Conservation (phyloP, 2,888 invertebrate species). For the Acanthosepion pharaonis region DNA sequence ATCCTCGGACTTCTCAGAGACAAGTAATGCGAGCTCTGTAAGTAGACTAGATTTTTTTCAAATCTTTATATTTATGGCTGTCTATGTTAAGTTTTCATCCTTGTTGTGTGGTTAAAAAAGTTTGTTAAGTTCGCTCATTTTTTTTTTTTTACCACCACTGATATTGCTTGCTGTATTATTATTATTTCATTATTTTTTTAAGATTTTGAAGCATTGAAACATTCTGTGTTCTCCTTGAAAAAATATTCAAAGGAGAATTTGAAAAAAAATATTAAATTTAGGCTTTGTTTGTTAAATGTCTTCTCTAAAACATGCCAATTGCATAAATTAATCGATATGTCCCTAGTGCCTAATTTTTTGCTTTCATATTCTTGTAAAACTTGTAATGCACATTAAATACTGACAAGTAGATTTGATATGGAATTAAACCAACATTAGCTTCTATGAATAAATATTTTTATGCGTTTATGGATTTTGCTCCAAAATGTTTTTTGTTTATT, state of each 20-base stretch:
- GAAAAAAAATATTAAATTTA: not conserved
- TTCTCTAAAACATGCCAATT: not conserved
- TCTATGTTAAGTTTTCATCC: constrained; percentile 24
- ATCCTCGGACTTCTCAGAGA: constrained; percentile 45
- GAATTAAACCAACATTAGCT: not conserved
- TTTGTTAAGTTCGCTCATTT: constrained; percentile 22
- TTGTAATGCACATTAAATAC: not conserved
- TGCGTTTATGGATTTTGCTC: not conserved
- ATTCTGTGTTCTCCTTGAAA: not conserved
- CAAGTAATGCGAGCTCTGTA: constrained; percentile 47
- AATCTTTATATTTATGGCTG: constrained; percentile 42
- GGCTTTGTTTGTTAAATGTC: not conserved
- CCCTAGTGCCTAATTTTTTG: not conserved
- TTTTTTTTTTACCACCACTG: not conserved
- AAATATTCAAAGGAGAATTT: not conserved
- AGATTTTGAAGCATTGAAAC: constrained; percentile 33
- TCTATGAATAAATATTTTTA: not conserved
- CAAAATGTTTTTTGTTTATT: not conserved
- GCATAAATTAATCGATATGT: not conserved
- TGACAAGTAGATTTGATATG: not conserved
- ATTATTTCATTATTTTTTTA: not conserved
- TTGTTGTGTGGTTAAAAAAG: constrained; percentile 42
- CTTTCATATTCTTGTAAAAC: not conserved
- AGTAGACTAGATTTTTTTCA: constrained; percentile 45
- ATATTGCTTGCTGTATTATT: constrained; percentile 11